Base-by-base conservation (phyloP, 2,113 vertebrate genomes). In the Tapirus terrestris region DNA sequence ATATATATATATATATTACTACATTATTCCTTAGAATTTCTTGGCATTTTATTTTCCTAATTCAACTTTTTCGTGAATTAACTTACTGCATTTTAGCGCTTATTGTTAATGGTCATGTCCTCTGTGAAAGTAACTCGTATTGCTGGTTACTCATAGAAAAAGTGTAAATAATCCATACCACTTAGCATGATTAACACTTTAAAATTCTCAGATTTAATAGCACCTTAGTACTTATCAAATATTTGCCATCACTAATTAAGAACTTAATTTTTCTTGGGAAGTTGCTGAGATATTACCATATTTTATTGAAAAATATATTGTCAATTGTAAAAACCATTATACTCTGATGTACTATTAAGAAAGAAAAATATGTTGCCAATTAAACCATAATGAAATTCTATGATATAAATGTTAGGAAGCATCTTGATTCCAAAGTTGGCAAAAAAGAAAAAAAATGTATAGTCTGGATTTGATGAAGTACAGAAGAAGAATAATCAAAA, bases 261-360 rank as follows among this genome's bases (percentile, higher is more conserved):
- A 89, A 70, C 1, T 70, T 70, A 79, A 31, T 39, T 89, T 61
- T 92, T 48, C 29, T 77, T 86, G 14, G 36, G 16, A 87, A 58
- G 3, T 83, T 92, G 43, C 18, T 85, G 27, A 89, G 13, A 63
- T 79, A 85, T 61, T 63, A 36, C 0, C 48, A 58, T 10, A 76
- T 67, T 72, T 83, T 79, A 93, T 67, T 95, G 6, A 73, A 90
- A 95, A 76, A 45, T 18, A 84, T 6, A 65, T 76, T 67, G 83
- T 76, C 31, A 77, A 51, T 27, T 80, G 3, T 75, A 89, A 93
- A 94, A 51, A 29, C 5, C 25, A 84, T 75, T 91, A 20, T 75
- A 51, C 4, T 96, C 65, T 80, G n/a, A 67, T 84, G 1, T 33
- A 60, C 1, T 76, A 48, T 60, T 83, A 95, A 58, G 13, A 88